These are phyloP conservation scores for Dinoponera quadriceps DNA, from an alignment of 1,140 invertebrate genomes.

Conservation along the genomic window DNA sequence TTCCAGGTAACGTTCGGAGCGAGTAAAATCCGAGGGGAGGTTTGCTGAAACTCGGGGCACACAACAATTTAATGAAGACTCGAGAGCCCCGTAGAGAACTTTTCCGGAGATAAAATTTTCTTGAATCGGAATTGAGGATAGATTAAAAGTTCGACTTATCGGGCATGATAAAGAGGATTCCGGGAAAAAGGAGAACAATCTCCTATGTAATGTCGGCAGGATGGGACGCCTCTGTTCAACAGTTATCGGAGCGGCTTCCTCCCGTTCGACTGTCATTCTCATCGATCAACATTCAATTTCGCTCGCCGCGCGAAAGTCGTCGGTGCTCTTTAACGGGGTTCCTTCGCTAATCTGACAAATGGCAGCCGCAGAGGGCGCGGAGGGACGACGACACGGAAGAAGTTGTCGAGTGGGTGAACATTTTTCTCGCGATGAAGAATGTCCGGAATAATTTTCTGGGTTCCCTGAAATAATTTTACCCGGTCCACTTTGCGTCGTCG, in stretches of 20 bases:
- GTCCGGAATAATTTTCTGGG: slow-evolving; percentile 58
- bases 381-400: slow-evolving; percentile 4
- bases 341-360: slow-evolving; percentile 47
- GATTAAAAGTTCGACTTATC: slow-evolving; percentile 10
- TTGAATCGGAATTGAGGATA: neutral
- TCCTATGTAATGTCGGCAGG: slow-evolving; percentile 6
- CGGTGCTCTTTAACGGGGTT: slow-evolving; percentile 1
- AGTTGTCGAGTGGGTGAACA: slow-evolving; percentile 45
- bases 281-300: slow-evolving; percentile 59
- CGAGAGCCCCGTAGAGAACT: neutral
- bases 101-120: neutral
- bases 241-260: slow-evolving; percentile 23
- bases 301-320: neutral
- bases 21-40: no score
- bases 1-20: neutral
- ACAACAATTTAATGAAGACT: neutral
- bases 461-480: slow-evolving; percentile 65
- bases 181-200: neutral
- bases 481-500: slow-evolving; percentile 48
- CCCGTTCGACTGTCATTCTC: slow-evolving; percentile 38
- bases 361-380: slow-evolving; percentile 9
- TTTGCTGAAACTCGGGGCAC: neutral
- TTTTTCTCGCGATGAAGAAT: slow-evolving; percentile 56
- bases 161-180: slow-evolving; percentile 4
- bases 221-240: neutral